phyloP scores from a whole-genome alignment of 37 sponge, comb jelly and placozoan species.

The Hormiphora californensis region DNA sequence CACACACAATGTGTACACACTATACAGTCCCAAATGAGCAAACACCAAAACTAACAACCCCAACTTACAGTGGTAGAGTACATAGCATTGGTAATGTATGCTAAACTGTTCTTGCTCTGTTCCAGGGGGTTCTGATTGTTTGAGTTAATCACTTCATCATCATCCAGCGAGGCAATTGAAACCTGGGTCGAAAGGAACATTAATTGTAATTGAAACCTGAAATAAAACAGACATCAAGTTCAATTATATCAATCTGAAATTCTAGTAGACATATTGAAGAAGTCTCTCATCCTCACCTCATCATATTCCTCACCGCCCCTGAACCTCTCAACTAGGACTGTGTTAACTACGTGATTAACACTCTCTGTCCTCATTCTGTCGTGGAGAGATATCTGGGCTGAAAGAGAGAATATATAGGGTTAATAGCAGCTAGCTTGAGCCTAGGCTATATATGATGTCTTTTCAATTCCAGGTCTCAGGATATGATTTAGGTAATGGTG shows the following conservation, averaged over 20 bases:
- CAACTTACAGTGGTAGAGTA: not conserved
- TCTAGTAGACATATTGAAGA: not conserved
- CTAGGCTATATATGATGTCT: too few species aligned
- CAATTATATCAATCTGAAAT: not conserved
- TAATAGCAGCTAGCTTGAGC: too few species aligned
- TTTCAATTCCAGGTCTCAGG: too few species aligned
- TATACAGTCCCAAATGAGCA: too few species aligned
- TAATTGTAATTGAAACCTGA: not conserved
- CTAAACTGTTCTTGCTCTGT: not conserved
- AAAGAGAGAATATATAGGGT: not conserved
- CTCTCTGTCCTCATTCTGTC: conserved; percentile 16
- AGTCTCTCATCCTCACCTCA: conserved; percentile 12
- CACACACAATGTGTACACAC: too few species aligned
- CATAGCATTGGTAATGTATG: conserved; percentile 10
- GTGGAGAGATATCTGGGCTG: not conserved
- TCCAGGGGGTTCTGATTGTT: conserved; percentile 3
- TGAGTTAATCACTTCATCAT: conserved; percentile 35
- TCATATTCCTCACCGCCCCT: conserved; percentile 15
- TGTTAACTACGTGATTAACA: conserved; percentile 8
- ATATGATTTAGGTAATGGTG: too few species aligned
- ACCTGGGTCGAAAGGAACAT: not conserved
- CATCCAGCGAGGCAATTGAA: conserved; percentile 34
- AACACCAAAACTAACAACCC: not conserved
- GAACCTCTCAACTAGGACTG: conserved; percentile 3
- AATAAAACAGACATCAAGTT: not conserved